Evolutionary conservation across 2,797 vertebrate species (phyloP).

Genomic region (Sternotherus odoratus): DNA sequence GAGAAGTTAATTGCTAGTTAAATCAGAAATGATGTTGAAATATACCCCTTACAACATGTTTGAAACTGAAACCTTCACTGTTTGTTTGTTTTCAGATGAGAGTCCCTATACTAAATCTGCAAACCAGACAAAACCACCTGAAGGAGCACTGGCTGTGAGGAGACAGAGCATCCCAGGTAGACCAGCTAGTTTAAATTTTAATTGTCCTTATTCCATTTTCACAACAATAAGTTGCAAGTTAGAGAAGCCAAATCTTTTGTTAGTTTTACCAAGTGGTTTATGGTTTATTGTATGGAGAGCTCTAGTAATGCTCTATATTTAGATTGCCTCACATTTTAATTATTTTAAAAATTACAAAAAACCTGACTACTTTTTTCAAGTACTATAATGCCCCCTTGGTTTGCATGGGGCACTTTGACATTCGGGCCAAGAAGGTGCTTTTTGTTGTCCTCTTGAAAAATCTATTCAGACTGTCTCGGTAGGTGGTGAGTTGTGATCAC

Average conservation of each 20-base stretch:
- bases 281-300: not conserved
- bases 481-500: not conserved
- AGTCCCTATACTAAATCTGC: conserved; percentile 98
- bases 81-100: conserved; percentile 92
- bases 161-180: conserved; percentile 99
- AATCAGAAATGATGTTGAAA: not conserved
- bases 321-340: not conserved
- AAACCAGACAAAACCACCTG: conserved; percentile 91
- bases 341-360: not conserved
- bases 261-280: not conserved
- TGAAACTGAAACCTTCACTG: conserved; percentile 75
- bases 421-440: not conserved
- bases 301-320: not conserved
- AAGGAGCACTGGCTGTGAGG: conserved; percentile 96
- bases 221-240: conserved; percentile 28
- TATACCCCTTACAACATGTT: conserved; percentile 11
- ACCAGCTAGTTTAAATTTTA: conserved; percentile 64
- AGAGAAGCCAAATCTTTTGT: conserved; percentile 40
- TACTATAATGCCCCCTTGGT: not conserved
- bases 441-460: not conserved
- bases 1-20: not conserved
- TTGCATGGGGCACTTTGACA: not conserved
- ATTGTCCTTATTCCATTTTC: conserved; percentile 18
- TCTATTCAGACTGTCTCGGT: not conserved
- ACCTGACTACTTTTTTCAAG: not conserved